Conservation (phyloP, 37 sponge, comb jelly and placozoan genomes). For the Geodia barretti region DNA sequence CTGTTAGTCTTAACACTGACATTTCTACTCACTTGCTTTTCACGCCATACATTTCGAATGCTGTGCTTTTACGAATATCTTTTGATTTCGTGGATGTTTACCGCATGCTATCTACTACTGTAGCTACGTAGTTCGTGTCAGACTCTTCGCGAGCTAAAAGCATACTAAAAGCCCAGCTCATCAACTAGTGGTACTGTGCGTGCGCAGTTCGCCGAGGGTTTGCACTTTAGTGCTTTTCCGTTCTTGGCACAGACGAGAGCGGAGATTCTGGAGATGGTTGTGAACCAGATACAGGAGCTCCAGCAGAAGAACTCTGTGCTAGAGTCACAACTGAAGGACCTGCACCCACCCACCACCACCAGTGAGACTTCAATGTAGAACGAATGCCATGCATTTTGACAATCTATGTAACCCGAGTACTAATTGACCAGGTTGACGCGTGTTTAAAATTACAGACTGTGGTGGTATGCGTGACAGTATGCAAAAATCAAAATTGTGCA, state of each 20-base stretch:
- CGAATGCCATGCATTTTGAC: no score
- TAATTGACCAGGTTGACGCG: background rate
- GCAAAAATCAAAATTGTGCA: background rate
- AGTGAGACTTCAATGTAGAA: no score
- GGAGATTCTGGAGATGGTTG: conserved; percentile 19
- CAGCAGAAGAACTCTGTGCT: conserved; percentile 23
- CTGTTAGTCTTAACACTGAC: background rate
- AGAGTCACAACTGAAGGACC: background rate
- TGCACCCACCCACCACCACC: background rate
- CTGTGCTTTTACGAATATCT: no score
- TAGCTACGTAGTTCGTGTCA: no score
- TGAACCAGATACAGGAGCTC: conserved; percentile 27
- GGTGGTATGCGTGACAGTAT: background rate
- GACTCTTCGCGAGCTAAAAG: no score
- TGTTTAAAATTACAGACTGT: background rate
- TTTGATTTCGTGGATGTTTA: no score
- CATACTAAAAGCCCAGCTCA: no score
- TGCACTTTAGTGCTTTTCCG: background rate
- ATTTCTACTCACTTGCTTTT: no score
- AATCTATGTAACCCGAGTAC: background rate
- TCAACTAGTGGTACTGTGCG: no score
- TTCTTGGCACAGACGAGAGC: conserved; percentile 23
- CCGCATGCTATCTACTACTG: no score
- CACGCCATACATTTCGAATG: no score
- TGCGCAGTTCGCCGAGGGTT: background rate